Evolutionary conservation across 2,888 invertebrate species (phyloP), one percentile per base, ranked within the genome.

Genomic region (Andrena bucephala): DNA sequence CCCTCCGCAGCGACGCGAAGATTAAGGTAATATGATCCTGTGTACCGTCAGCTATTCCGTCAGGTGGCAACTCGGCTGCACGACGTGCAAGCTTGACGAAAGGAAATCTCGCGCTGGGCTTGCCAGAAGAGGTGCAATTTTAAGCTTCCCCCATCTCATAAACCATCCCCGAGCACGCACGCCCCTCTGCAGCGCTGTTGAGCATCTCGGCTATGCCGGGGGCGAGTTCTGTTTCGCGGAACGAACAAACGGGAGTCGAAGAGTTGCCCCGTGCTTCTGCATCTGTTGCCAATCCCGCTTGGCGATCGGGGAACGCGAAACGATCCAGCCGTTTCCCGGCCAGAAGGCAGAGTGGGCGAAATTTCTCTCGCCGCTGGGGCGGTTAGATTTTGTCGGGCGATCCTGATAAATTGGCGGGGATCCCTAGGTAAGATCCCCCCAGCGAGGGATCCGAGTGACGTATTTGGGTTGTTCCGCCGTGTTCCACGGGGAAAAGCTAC

Each of bases 1-100:
- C n/a, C n/a, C n/a, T n/a, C n/a, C 10, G 4, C 42, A 50, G 29
- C 42, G 65, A 77, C 69, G 42, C 57, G 42, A 2, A 16, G 77
- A 70, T 71, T 50, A 63, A 50, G n/a, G 8, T 60, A 85, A 83
- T 66, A 91, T 90, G 90, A 77, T 91, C 54, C 73, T 89, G 31
- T 78, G 83, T 48, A 91, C 89, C 27, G 79, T 91, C 68, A 86
- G 72, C 60, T 79, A 89, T 78, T 87, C 89, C 66, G 68, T 81
- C 66, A 81, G 80, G 20, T 87, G 73, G 83, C 84, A 86, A 29
- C 27, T 86, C 24, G 62, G 62, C 31, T 50, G 50, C 10, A 33
- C 31, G 24, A 16, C n/a, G 33, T 36, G n/a, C 31, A 72, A 33
- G 8, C 24, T 13, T 20, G 57, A 59, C 42, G 65, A 24, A 13